Conservation (phyloP, 2,888 invertebrate species). For the Caenorhabditis panamensis region DNA sequence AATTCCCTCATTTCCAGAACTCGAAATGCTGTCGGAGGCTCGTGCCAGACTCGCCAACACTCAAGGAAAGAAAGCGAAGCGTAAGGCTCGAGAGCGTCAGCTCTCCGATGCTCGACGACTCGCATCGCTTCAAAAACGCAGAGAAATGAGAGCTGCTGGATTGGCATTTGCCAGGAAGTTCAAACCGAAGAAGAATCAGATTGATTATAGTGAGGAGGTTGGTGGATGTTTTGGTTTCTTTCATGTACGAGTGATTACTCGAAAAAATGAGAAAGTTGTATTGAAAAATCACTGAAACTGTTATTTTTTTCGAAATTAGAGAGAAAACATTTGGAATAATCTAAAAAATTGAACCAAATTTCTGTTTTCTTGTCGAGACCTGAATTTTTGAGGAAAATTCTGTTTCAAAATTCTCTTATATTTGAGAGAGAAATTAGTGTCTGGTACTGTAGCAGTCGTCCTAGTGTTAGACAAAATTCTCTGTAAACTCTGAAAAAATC, state of each 20-base stretch:
- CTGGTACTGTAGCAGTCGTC: too few relatives aligned
- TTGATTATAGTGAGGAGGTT: slow-evolving; percentile 98
- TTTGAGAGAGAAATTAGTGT: too few relatives aligned
- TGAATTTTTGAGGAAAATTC: too few relatives aligned
- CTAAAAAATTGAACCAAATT: background rate
- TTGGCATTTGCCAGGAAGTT: slow-evolving; percentile 84
- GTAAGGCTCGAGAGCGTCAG: slow-evolving; percentile 94
- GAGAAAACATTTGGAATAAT: too few relatives aligned
- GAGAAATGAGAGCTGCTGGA: slow-evolving; percentile 97
- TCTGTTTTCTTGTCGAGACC: too few relatives aligned
- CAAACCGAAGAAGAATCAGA: slow-evolving; percentile 73
- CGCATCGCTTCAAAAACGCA: slow-evolving; percentile 96
- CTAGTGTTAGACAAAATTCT: too few relatives aligned
- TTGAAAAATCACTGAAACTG: background rate
- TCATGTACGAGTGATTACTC: too few relatives aligned
- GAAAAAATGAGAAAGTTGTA: background rate
- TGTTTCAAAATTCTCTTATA: too few relatives aligned
- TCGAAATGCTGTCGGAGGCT: slow-evolving; percentile 99
- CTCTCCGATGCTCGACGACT: slow-evolving; percentile 95
- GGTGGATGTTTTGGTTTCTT: too few relatives aligned
- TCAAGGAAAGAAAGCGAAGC: slow-evolving; percentile 88
- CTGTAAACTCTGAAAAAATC: too few relatives aligned
- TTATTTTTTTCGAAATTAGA: background rate
- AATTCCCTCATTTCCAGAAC: too few relatives aligned
- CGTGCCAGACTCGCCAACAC: slow-evolving; percentile 98